Evolutionary conservation across 2,888 invertebrate genomes (phyloP), one percentile per base, ranked within the genome.

Genomic region (Dolomedes plantarius): DNA sequence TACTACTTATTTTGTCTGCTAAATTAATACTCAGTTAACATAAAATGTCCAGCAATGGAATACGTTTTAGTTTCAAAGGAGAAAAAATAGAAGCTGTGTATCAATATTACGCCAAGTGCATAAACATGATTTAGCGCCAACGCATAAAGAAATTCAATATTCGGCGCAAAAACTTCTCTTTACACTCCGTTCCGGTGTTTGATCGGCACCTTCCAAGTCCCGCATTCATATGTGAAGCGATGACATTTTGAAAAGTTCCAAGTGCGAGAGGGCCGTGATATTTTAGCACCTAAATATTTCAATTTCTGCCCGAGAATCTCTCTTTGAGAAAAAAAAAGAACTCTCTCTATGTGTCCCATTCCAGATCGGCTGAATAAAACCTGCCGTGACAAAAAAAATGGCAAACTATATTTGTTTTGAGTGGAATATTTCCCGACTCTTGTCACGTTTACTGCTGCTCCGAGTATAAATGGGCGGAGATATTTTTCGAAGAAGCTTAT

Each of bases 281-380:
- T 46, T 46, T 46, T 46, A 46, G 46, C 16, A n/a, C 46, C 16
- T 46, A 46, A 46, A 46, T 46, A 46, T 46, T 46, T 46, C 46
- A 46, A 46, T 46, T 16, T 16, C 36, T 46, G 7, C 6, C 16
- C 46, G 16, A 16, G 13, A 46, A 6, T 46, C 46, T 7, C 46
- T 7, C 36, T 11, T 46, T 5, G 46, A 46, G 16, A 13, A 46
- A 6, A 46, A n/a, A n/a, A n/a, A n/a, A n/a, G n/a, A n/a, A n/a
- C n/a, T n/a, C 46, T 16, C 16, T 7, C 46, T 46, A 13, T 46
- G 16, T 16, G 9, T 2, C 9, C 46, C 46, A 46, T 16, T 16
- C 11, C 46, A 7, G 9, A 11, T 16, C 16, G 2, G 9, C 2
- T 2, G 16, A 7, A 36, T 36, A 36, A 36, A 36, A 36, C 7